Base-by-base conservation (phyloP, 2,888 invertebrate species). In the Anagyrus pseudococci region DNA sequence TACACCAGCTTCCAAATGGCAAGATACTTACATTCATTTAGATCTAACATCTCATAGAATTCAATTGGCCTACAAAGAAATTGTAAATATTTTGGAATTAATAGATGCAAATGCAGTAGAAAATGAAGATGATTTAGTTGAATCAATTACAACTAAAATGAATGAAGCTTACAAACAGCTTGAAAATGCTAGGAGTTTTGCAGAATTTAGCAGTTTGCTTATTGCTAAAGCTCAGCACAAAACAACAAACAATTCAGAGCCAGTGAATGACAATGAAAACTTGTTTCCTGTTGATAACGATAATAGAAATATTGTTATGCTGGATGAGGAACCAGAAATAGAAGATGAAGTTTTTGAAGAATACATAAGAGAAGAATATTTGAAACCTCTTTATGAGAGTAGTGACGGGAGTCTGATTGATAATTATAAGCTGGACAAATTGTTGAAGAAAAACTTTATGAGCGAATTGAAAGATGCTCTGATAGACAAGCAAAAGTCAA, bases 311-410 rank as follows among this genome's bases (percentile, higher is more conserved):
- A 52, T 64, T 40, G 43, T 73, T 37, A 43, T 72, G 13, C 59
- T 66, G 23, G 71, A 80, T 61, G 60, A 71, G 1, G 74, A 77
- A 56, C 73, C 73, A 17, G 70, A 73, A 68, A 77, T 80, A 64
- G 66, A 77, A 26, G 81, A 81, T 61, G 80, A 81, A 69, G 79
- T 80, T 1, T 81, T 80, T 58, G 80, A 80, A 66, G 80, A 78
- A 48, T 80, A 80, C 52, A 79, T 80, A 8, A 77, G 71, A 47
- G 75, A 77, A 44, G 77, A 79, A 63, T 77, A 78, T 66, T 58
- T 76, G 3, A 76, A 77, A 23, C 71, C 77, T 19, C 61, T 75
- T 10, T 71, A 64, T 57, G 73, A 77, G 15, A 74, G 74, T 41
- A 65, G 56, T 3, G 71, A 76, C 33, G 70, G 72, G 25, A 69